A percentile compares a stretch with the other conserved stretches of the same genome.
These are phyloP conservation scores for Hemitrygon akajei DNA, from an alignment of 2,797 vertebrate genomes.

Conservation along the genomic window DNA sequence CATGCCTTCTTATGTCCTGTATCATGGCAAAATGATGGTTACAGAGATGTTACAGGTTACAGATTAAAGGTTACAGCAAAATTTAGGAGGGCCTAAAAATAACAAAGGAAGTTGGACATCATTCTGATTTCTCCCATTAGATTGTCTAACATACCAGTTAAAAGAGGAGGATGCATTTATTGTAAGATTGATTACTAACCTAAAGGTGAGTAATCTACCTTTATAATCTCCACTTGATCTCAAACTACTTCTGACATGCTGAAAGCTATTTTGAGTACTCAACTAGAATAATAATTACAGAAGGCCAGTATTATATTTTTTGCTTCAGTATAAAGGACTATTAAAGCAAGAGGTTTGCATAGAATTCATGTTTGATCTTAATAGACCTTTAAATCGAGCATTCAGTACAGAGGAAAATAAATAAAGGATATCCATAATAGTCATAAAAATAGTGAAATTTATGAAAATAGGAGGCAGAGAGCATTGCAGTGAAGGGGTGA, in stretches of 20 bases:
- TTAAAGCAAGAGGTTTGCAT: not conserved
- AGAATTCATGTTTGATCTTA: not conserved
- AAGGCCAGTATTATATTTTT: not conserved
- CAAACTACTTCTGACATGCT: constrained; percentile 7
- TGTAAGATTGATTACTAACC: constrained; percentile 6
- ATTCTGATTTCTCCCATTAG: constrained; percentile 12
- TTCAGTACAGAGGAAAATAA: not conserved
- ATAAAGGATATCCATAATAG: not conserved
- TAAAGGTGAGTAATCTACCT: constrained; percentile 27
- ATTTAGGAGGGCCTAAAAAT: not conserved
- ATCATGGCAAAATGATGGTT: not conserved
- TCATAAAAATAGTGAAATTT: too few relatives aligned
- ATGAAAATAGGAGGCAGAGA: not conserved
- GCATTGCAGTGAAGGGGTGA: not conserved
- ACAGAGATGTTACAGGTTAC: too few relatives aligned
- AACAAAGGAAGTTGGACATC: not conserved
- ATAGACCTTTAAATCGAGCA: not conserved
- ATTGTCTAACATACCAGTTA: not conserved
- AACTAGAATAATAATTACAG: constrained; percentile 5
- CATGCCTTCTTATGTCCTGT: not conserved
- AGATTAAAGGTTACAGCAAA: not conserved
- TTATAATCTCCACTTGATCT: constrained; percentile 10
- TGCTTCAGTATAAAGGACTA: not conserved
- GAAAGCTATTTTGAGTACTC: constrained; percentile 13
- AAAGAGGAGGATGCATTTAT: not conserved